These are phyloP conservation scores for Erythrocercus mccallii DNA, from an alignment of 2,113 vertebrate genomes.

Conservation along the genomic window DNA sequence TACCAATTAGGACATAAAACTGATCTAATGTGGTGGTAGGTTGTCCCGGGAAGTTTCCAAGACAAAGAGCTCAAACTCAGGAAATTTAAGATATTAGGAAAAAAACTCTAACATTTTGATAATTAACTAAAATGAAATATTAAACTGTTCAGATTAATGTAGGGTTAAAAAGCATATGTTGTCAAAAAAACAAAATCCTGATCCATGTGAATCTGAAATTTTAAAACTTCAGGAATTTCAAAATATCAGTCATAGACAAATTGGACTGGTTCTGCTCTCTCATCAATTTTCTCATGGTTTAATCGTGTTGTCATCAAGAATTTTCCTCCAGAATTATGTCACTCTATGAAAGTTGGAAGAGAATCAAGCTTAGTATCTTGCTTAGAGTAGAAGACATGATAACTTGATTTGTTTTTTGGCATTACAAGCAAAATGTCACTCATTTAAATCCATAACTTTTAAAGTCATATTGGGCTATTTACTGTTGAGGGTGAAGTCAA, in stretches of 20 bases:
- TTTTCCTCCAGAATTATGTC: background rate
- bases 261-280: background rate
- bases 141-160: background rate
- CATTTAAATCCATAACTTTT: background rate
- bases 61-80: background rate
- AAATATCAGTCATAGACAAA: background rate
- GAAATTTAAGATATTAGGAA: background rate
- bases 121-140: background rate
- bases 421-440: background rate
- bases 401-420: background rate
- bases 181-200: background rate
- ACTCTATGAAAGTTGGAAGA: background rate
- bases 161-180: fast-evolving
- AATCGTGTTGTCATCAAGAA: background rate
- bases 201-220: background rate
- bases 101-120: background rate
- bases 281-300: background rate
- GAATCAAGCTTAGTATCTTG: background rate
- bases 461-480: background rate
- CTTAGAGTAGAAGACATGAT: background rate
- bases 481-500: background rate
- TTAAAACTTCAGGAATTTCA: background rate
- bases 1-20: background rate
- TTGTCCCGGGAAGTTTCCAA: background rate
- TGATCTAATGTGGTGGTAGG: background rate